Conservation (phyloP, 1,140 invertebrate genomes). For the Paraescarpia echinospica region DNA sequence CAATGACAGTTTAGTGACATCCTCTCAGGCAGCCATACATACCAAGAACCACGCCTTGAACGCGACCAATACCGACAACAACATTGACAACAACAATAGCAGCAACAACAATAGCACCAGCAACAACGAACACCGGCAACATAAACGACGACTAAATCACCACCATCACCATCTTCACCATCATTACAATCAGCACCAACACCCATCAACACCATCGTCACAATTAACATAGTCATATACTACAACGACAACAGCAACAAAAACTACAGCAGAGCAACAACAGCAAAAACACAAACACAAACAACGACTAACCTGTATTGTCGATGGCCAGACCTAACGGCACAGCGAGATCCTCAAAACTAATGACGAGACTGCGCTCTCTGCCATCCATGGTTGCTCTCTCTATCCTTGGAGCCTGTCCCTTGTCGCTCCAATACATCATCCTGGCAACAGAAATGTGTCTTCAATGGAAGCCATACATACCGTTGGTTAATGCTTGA, state of each 20-base stretch:
- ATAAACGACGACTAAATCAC: not conserved
- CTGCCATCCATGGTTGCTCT: not conserved
- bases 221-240: too few species aligned
- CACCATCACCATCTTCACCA: too few species aligned
- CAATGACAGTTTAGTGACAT: not conserved
- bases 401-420: not conserved
- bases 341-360: not conserved
- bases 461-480: not conserved
- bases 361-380: not conserved
- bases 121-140: not conserved
- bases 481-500: too few species aligned
- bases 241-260: not conserved
- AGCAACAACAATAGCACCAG: not conserved
- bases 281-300: not conserved
- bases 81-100: too few species aligned
- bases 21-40: not conserved
- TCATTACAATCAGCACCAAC: too few species aligned
- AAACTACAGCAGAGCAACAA: not conserved
- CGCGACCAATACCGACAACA: not conserved
- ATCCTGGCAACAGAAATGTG: conserved; percentile 20
- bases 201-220: too few species aligned
- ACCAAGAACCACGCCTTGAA: not conserved
- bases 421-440: not conserved
- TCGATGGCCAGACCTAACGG: not conserved
- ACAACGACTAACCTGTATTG: not conserved